A percentile compares a stretch with the other conserved stretches of the same genome.
phyloP scores from a whole-genome alignment of 2,797 vertebrate genomes.

The Microchirus variegatus region DNA sequence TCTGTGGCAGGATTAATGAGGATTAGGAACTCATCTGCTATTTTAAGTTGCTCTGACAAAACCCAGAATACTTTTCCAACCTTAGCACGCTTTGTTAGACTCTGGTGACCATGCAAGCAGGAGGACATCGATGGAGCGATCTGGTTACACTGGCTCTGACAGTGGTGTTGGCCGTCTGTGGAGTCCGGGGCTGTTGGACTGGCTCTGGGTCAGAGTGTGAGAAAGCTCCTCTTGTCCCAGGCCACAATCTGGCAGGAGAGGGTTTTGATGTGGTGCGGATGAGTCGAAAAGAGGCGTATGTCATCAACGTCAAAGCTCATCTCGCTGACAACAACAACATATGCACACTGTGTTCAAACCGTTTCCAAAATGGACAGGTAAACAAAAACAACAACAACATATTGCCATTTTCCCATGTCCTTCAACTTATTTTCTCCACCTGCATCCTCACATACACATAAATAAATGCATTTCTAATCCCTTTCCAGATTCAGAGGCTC shows the following conservation, averaged over 20 bases:
- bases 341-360: slow-evolving; percentile 80
- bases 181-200: slow-evolving; percentile 54
- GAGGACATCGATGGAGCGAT: slow-evolving; percentile 10
- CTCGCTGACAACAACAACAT: slow-evolving; percentile 73
- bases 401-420: not conserved
- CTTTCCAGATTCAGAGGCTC: slow-evolving; percentile 75
- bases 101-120: slow-evolving; percentile 65
- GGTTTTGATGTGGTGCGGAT: slow-evolving; percentile 88
- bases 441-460: slow-evolving; percentile 8
- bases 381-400: not conserved
- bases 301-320: slow-evolving; percentile 81
- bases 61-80: not conserved
- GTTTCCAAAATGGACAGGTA: slow-evolving; percentile 76
- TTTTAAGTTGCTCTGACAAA: not conserved
- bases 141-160: slow-evolving; percentile 40
- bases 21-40: slow-evolving; percentile 29
- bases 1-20: slow-evolving; percentile 50
- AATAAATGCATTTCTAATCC: slow-evolving; percentile 3
- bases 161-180: slow-evolving; percentile 33
- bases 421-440: not conserved
- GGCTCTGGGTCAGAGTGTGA: slow-evolving; percentile 77
- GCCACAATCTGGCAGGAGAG: slow-evolving; percentile 85
- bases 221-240: slow-evolving; percentile 80
- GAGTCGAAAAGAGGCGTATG: slow-evolving; percentile 80
- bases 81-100: slow-evolving; percentile 5